phyloP scores from a whole-genome alignment of 1,140 invertebrate genomes.

The Diuraphis noxia region DNA sequence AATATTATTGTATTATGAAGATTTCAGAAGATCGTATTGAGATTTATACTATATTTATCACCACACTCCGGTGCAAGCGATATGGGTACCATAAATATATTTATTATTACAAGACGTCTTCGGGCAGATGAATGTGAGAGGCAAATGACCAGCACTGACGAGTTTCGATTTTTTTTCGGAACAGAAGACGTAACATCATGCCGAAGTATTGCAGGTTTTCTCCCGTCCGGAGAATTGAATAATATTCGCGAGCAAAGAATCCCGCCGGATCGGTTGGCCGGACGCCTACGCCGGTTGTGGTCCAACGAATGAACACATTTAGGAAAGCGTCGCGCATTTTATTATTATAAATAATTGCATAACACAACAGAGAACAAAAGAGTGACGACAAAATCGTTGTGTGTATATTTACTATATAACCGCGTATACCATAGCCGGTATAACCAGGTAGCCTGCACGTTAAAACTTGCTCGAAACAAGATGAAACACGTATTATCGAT shows the following conservation, averaged over 20 bases:
- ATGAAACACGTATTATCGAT: neutral
- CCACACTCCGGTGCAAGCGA: neutral
- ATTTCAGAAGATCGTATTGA: neutral
- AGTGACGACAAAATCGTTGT: neutral
- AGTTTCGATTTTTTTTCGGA: neutral
- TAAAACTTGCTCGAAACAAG: neutral
- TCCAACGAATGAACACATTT: neutral
- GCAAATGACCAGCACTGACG: neutral
- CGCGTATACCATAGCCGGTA: neutral
- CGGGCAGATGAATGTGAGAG: neutral
- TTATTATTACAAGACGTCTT: neutral
- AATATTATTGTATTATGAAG: too few relatives aligned
- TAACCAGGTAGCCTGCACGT: neutral
- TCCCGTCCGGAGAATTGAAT: neutral
- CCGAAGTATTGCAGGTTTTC: neutral
- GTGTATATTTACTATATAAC: neutral
- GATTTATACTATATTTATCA: neutral
- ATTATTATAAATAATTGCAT: neutral
- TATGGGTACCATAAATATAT: neutral
- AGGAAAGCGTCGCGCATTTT: neutral
- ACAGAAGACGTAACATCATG: neutral
- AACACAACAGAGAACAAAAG: neutral
- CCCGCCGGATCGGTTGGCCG: neutral
- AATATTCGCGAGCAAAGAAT: neutral
- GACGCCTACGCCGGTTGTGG: neutral